Evolutionary conservation across 1,140 invertebrate genomes (phyloP).

Genomic region (Drosophila ambigua): DNA sequence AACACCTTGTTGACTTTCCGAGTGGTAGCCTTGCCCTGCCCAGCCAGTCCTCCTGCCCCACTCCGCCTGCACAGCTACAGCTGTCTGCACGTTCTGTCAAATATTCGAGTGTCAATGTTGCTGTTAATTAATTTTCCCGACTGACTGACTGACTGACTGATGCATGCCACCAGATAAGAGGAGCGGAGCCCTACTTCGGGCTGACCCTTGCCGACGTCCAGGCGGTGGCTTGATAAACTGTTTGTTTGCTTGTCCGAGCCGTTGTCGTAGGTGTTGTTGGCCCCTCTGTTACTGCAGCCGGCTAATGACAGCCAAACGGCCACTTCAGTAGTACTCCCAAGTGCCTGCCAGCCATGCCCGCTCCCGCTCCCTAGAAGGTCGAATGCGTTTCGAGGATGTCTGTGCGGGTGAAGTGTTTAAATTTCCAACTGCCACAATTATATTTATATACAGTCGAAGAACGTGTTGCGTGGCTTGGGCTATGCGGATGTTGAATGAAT

Average conservation of each 20-base stretch:
- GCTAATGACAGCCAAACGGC: constrained; percentile 70
- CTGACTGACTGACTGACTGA: constrained; percentile 62
- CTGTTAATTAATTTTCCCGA: constrained; percentile 79
- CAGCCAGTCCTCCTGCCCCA: background rate
- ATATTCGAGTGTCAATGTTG: constrained; percentile 80
- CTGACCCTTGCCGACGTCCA: constrained; percentile 42
- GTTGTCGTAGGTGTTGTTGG: constrained; percentile 44
- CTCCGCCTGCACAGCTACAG: constrained; percentile 23
- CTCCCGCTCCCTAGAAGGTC: constrained; percentile 21
- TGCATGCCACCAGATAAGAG: constrained; percentile 76
- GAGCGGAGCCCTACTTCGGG: constrained; percentile 7
- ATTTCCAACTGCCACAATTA: constrained; percentile 62
- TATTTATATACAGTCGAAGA: constrained; percentile 24
- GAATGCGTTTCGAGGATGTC: constrained; percentile 45
- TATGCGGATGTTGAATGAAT: too few species aligned
- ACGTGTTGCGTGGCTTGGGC: too few species aligned
- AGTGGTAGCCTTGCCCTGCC: constrained; percentile 27
- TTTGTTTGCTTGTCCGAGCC: constrained; percentile 43
- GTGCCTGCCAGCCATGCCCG: background rate
- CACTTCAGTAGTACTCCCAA: constrained; percentile 43
- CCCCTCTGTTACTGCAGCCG: constrained; percentile 37
- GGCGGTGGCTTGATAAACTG: constrained; percentile 43
- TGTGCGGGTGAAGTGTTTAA: constrained; percentile 59
- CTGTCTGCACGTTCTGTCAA: constrained; percentile 69
- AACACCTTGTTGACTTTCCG: constrained; percentile 75